Evolutionary conservation across 2,797 vertebrate species (phyloP).

Genomic region (Myoxocephalus aenaeus): DNA sequence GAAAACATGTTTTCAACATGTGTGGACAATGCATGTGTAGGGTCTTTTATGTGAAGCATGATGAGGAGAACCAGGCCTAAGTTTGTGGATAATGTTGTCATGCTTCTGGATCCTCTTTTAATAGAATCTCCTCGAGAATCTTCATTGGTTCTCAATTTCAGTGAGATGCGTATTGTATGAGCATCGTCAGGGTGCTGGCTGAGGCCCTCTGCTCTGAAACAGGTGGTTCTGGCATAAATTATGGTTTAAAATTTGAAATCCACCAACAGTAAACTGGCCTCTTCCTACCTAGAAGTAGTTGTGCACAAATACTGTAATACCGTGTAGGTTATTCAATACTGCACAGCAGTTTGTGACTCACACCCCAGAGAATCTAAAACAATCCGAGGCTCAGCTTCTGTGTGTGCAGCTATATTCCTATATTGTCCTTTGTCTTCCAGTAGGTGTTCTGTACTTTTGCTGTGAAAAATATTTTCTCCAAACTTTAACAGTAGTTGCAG

Average conservation of each 20-base stretch:
- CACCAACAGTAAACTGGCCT: background rate
- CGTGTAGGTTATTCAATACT: background rate
- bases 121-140: background rate
- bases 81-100: background rate
- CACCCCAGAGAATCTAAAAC: constrained; percentile 10
- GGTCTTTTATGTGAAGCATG: background rate
- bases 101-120: constrained; percentile 6
- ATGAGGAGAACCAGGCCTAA: background rate
- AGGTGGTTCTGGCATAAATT: background rate
- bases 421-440: background rate
- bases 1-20: background rate
- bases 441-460: background rate
- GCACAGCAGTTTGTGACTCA: constrained; percentile 24
- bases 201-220: background rate
- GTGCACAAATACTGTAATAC: constrained; percentile 14
- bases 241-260: constrained; percentile 1
- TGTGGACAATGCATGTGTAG: background rate
- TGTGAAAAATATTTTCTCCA: background rate
- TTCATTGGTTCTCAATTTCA: background rate
- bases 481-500: constrained; percentile 9
- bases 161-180: background rate
- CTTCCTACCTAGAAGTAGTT: background rate
- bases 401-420: constrained; percentile 1
- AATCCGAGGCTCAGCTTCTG: constrained; percentile 19
- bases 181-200: background rate